A percentile compares a stretch with the other conserved stretches of the same genome.
Conservation (phyloP, 2,113 vertebrate species). For the Aviceda subcristata region DNA sequence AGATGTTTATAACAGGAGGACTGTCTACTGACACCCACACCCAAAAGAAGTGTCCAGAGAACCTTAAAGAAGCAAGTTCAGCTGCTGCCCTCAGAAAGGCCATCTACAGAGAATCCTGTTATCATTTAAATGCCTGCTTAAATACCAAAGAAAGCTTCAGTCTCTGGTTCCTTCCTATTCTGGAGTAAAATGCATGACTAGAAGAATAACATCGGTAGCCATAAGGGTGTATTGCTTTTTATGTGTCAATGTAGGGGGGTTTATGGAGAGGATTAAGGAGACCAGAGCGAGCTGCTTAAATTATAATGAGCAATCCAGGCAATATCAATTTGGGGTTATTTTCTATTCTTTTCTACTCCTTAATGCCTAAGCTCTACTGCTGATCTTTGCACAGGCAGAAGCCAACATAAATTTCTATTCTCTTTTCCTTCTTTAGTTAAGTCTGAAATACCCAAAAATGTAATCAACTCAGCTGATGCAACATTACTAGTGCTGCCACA, state of each 20-base stretch:
- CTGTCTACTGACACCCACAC: not conserved
- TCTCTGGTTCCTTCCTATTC: not conserved
- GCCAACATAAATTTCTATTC: constrained; percentile 16
- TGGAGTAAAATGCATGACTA: not conserved
- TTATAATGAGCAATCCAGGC: not conserved
- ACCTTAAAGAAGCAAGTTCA: not conserved
- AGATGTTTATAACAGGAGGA: not conserved
- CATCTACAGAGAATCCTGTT: not conserved
- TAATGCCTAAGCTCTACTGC: not conserved
- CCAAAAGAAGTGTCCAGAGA: not conserved
- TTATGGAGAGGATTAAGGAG: not conserved
- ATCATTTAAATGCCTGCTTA: not conserved
- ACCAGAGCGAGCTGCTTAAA: not conserved
- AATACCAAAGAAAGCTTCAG: not conserved
- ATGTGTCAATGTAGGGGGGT: not conserved
- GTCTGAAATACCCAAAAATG: not conserved
- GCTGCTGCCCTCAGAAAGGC: not conserved
- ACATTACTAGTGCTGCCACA: not conserved
- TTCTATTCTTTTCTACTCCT: not conserved
- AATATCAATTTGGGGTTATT: not conserved
- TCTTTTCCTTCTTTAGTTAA: constrained; percentile 26
- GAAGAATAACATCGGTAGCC: not conserved
- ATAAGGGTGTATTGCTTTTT: not conserved
- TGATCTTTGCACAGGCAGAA: not conserved
- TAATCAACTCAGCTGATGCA: not conserved